Base-by-base conservation (phyloP, 2,888 invertebrate species). In the Aricia artaxerxes region DNA sequence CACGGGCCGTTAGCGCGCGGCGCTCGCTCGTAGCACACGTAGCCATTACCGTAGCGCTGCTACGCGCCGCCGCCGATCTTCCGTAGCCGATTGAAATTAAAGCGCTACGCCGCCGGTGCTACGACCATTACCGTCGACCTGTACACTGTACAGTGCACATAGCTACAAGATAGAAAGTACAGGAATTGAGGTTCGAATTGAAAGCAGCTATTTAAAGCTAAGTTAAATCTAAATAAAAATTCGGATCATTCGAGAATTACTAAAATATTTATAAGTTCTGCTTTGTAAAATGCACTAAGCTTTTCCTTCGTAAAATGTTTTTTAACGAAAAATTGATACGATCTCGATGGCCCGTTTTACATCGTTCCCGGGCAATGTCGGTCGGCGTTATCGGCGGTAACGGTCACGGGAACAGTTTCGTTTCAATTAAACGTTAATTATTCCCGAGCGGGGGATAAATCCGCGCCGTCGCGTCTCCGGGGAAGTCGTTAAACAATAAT, bases 11-110 rank as follows among this genome's bases (percentile, higher is more conserved):
- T 69, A 69, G 24, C 69, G 11, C 49, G 73, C 38, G 49, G 75
- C 49, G 44, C 73, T 24, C 24, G 73, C 44, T 49, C 75, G 75
- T 75, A 75, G 44, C 75, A 75, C 75, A 53, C 31, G 75, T 75
- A 75, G 53, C 75, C 24, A 75, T 75, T 75, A 75, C 75, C 53
- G 75, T 49, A 75, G 75, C 53, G 31, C 13, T 3, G 31, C 49
- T 49, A 75, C 49, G 24, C 75, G 75, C 24, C 31, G 31, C 13
- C 75, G 24, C 13, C 5, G 75, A 49, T 31, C 9, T 57, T 57
- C 13, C 75, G 53, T 75, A 75, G 49, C 73, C 9, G 73, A 75
- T 49, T 44, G 73, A 75, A 75, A 75, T 75, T 9, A 24, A 24
- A 49, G 35, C 40, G 40, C 73, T 73, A 44, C 73, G 73, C n/a